Percentiles rank a stretch among this genome's conserved stretches.
These are phyloP conservation scores for Odontomyia ornata DNA, from an alignment of 2,888 invertebrate species.

Conservation along the genomic window DNA sequence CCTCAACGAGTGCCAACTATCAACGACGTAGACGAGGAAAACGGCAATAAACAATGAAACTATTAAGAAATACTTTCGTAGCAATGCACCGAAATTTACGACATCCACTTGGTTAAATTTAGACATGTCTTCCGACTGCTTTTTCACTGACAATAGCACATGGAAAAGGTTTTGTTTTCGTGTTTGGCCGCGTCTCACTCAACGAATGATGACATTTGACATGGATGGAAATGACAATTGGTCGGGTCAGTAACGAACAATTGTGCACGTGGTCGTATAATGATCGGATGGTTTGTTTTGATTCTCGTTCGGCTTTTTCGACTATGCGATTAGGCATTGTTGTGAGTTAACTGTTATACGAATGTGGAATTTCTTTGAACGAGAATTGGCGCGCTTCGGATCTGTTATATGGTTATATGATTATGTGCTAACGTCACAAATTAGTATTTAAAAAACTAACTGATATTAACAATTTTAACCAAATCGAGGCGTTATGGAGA, in stretches of 20 bases:
- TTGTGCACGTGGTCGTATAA: too few species aligned
- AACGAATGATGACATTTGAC: slow-evolving; percentile 9
- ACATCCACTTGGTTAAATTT: slow-evolving; percentile 12
- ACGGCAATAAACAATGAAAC: not conserved
- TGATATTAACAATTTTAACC: too few species aligned
- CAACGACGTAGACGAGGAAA: not conserved
- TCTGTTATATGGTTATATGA: too few species aligned
- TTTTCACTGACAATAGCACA: slow-evolving; percentile 2
- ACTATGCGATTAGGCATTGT: not conserved
- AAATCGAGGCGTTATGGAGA: too few species aligned
- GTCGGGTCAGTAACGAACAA: not conserved
- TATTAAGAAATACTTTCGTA: not conserved
- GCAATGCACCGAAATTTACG: not conserved
- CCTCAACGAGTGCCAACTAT: too few species aligned
- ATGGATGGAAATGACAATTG: slow-evolving; percentile 17
- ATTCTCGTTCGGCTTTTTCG: not conserved
- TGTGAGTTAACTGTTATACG: slow-evolving; percentile 19
- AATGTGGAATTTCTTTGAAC: not conserved
- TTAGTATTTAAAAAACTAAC: too few species aligned
- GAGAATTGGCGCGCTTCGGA: not conserved
- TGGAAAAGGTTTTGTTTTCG: slow-evolving; percentile 34
- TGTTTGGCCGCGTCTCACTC: not conserved
- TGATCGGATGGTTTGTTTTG: slow-evolving; percentile 18
- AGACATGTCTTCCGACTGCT: slow-evolving; percentile 34
- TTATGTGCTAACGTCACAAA: too few species aligned